Conservation (phyloP, 1,140 invertebrate genomes). For the Chionoecetes opilio region DNA sequence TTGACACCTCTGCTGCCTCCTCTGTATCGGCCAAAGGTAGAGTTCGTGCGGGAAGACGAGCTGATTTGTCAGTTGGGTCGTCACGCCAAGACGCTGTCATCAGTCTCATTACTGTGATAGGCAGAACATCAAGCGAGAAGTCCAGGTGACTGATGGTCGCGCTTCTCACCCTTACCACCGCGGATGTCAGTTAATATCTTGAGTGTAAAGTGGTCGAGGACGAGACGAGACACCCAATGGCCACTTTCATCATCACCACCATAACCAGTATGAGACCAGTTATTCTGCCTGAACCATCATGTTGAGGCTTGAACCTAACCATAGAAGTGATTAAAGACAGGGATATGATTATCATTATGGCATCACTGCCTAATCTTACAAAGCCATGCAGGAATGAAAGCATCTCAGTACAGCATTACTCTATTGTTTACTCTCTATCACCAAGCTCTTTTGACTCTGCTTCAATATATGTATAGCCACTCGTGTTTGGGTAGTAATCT, state of each 20-base stretch:
- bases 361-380: too few relatives aligned
- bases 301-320: neutral
- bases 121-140: constrained; percentile 60
- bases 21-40: constrained; percentile 49
- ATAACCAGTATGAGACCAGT: neutral
- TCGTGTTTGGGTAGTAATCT: too few relatives aligned
- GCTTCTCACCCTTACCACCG: constrained; percentile 36
- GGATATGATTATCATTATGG: too few relatives aligned
- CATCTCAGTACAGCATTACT: too few relatives aligned
- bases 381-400: too few relatives aligned
- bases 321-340: too few relatives aligned
- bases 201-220: neutral
- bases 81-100: constrained; percentile 33
- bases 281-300: neutral
- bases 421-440: too few relatives aligned
- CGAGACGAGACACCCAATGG: neutral
- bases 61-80: constrained; percentile 66
- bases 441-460: too few relatives aligned
- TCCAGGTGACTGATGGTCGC: constrained; percentile 58
- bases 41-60: constrained; percentile 50
- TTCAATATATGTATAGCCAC: too few relatives aligned
- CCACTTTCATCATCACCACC: neutral
- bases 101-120: constrained; percentile 66
- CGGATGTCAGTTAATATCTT: neutral
- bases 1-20: neutral